Percentiles rank a stretch among this genome's conserved stretches.
These are phyloP conservation scores for Irena cyanogastra DNA, from an alignment of 2,113 vertebrate genomes.

Conservation along the genomic window DNA sequence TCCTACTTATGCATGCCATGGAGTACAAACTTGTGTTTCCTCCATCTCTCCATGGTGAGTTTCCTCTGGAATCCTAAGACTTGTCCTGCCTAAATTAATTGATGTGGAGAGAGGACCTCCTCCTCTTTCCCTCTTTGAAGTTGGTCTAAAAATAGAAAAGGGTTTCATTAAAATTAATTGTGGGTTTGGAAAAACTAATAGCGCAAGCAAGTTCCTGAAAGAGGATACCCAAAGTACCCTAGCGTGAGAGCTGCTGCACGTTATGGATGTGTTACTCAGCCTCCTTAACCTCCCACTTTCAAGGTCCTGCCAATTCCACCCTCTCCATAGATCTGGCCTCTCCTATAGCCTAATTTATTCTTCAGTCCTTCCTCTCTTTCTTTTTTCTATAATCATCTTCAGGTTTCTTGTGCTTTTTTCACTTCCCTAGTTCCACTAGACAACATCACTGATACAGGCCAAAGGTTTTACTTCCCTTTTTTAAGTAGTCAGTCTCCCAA, in stretches of 20 bases:
- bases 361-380: not conserved
- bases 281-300: not conserved
- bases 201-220: not conserved
- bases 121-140: constrained; percentile 36
- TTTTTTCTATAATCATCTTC: not conserved
- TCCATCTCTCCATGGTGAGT: not conserved
- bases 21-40: not conserved
- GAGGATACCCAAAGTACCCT: not conserved
- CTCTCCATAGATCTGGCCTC: not conserved
- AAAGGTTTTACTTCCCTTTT: not conserved
- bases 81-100: not conserved
- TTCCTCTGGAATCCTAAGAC: not conserved
- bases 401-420: not conserved
- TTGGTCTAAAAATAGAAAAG: constrained; percentile 16
- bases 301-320: not conserved
- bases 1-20: not conserved
- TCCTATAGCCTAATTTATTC: not conserved
- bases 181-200: constrained; percentile 17
- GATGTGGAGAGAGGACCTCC: not conserved
- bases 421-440: not conserved
- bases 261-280: not conserved
- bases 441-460: accelerated
- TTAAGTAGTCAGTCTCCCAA: not conserved
- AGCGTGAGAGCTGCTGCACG: not conserved
- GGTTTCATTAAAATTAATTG: constrained; percentile 55